These are phyloP conservation scores for Asbolus verrucosus DNA, from an alignment of 1,140 invertebrate species.

Conservation along the genomic window DNA sequence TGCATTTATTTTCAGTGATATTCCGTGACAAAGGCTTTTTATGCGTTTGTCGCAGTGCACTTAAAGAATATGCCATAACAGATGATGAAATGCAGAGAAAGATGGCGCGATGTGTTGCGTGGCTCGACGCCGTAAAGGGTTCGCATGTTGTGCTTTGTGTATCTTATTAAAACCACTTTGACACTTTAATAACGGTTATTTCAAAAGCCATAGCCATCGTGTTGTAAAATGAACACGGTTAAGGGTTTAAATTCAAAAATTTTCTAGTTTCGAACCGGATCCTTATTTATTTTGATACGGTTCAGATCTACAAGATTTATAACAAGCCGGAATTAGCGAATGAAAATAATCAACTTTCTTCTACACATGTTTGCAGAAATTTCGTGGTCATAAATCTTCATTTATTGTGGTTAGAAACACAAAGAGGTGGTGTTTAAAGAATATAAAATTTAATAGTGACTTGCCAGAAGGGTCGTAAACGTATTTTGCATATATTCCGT, in stretches of 20 bases:
- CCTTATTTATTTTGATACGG: conserved; percentile 16
- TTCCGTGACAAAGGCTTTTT: conserved; percentile 39
- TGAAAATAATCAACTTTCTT: neutral
- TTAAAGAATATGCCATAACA: conserved; percentile 30
- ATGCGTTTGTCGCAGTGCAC: conserved; percentile 39
- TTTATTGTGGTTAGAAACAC: conserved; percentile 18
- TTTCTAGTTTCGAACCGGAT: neutral
- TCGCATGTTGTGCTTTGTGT: conserved; percentile 52
- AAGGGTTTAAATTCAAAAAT: conserved; percentile 7
- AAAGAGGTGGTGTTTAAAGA: conserved; percentile 37
- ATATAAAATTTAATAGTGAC: conserved; percentile 32
- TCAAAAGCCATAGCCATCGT: conserved; percentile 46
- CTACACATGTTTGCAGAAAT: neutral
- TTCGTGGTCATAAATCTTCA: conserved; percentile 29
- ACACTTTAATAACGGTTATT: conserved; percentile 54
- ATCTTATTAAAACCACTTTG: conserved; percentile 53
- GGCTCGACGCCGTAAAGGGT: conserved; percentile 44
- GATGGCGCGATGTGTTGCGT: conserved; percentile 37
- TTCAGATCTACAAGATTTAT: neutral
- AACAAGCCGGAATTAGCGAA: conserved; percentile 1
- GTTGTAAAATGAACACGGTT: conserved; percentile 39
- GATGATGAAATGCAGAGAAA: conserved; percentile 20
- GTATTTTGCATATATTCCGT: conserved; percentile 23
- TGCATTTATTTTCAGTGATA: conserved; percentile 30
- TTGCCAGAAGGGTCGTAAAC: conserved; percentile 9